phyloP scores from a whole-genome alignment of 2,797 vertebrate genomes.

The Enteromius anoplus region DNA sequence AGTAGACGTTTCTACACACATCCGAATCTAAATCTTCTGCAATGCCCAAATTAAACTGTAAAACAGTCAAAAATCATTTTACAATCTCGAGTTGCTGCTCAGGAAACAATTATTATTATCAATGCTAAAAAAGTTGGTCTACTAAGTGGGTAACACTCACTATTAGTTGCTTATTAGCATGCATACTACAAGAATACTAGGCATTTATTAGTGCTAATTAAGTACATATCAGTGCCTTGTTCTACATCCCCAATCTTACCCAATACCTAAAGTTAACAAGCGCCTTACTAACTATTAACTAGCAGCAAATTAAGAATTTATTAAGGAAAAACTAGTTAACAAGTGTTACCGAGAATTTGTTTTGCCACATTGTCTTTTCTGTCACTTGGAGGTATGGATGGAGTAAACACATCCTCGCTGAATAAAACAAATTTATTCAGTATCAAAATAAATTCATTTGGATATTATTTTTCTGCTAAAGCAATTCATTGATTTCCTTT shows the following conservation, averaged over 20 bases:
- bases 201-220: no score
- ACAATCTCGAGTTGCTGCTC: neutral
- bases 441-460: neutral
- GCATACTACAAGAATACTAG: no score
- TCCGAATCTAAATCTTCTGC: neutral
- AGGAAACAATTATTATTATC: neutral
- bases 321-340: no score
- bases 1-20: neutral
- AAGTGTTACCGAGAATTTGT: no score
- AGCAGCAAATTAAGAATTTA: no score
- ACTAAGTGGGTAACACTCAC: no score
- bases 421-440: neutral
- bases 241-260: no score
- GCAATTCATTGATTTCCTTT: neutral
- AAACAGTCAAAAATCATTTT: neutral
- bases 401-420: neutral
- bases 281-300: no score
- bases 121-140: neutral
- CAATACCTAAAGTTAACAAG: no score
- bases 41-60: neutral
- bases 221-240: no score
- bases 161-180: no score
- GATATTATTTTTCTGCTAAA: neutral
- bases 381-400: neutral
- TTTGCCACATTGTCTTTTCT: neutral